These are phyloP conservation scores for Coptotermes formosanus DNA, from an alignment of 1,140 invertebrate species.

Conservation along the genomic window DNA sequence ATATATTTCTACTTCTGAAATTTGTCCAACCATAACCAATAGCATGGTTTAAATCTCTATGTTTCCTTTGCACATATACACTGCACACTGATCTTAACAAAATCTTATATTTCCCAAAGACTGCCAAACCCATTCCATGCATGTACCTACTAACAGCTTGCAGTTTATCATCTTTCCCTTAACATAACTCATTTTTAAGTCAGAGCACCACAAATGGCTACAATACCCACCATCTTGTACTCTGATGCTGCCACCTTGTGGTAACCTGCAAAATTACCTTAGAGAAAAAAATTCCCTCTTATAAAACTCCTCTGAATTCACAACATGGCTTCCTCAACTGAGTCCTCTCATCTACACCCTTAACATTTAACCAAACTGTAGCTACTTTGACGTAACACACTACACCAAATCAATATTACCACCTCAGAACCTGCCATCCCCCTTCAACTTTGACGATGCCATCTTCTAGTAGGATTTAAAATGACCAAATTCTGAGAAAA, in stretches of 20 bases:
- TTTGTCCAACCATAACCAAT: neutral
- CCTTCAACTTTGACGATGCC: conserved; percentile 52
- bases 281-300: neutral
- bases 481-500: neutral
- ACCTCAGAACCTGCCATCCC: conserved; percentile 87
- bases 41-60: neutral
- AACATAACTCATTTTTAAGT: neutral
- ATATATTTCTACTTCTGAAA: neutral
- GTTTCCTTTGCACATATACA: neutral
- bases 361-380: neutral
- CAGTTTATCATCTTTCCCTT: too few relatives aligned
- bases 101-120: neutral
- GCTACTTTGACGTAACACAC: neutral
- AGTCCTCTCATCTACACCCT: neutral
- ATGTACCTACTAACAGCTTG: too few relatives aligned
- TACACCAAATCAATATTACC: conserved; percentile 54
- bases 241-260: neutral
- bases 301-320: neutral
- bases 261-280: neutral
- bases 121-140: neutral
- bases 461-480: neutral
- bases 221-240: neutral
- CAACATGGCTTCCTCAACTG: too few relatives aligned
- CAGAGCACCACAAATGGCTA: neutral
- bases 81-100: neutral